Evolutionary conservation across 2,888 invertebrate species (phyloP), one percentile per base, ranked within the genome.

Genomic region (Phyllotreta striolata): DNA sequence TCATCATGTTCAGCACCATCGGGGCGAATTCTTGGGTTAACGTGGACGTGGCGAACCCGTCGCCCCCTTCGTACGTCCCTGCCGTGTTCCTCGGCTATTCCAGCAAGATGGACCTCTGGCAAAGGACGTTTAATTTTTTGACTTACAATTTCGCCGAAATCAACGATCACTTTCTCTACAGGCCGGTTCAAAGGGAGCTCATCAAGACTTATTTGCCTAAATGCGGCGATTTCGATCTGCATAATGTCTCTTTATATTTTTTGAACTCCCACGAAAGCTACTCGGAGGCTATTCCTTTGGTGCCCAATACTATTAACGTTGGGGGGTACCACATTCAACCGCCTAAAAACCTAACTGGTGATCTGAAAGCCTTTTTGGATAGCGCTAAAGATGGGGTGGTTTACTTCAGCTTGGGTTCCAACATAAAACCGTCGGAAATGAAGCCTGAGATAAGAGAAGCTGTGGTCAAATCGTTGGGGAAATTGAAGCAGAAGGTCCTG

Each of bases 351-450:
- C 52, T 78, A 6, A 72, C 73, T 1, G 39, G 67, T 35, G 69
- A 74, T 49, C 52, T 75, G 6, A 67, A 86, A 66, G 82, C 83
- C 64, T 91, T 90, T 74, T 80, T 92, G 14, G 87, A 88, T 70
- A 85, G 85, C 55, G 86, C 91, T 0, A 75, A 83, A 13, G 81
- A 88, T 59, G 91, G 91, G 0, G 87, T 91, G 1, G 83, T 93
- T 68, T 89, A 87, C 74, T 89, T 93, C 64, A 92, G 89, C 77
- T 87, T 92, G 78, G 93, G 93, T 7, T 91, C 92, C 0, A 85
- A 91, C 82, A 82, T 92, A 55, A 89, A 86, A 73, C 84, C 86
- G 8, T 85, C 89, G 0, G 85, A 87, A 1, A 84, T 93, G 75
- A 84, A 88, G 0, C 75, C 80, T 12, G 84, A 86, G 0, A 89